Percentiles rank a stretch among this genome's conserved stretches.
Conservation (phyloP, 2,888 invertebrate genomes). For the Apamea crenata region DNA sequence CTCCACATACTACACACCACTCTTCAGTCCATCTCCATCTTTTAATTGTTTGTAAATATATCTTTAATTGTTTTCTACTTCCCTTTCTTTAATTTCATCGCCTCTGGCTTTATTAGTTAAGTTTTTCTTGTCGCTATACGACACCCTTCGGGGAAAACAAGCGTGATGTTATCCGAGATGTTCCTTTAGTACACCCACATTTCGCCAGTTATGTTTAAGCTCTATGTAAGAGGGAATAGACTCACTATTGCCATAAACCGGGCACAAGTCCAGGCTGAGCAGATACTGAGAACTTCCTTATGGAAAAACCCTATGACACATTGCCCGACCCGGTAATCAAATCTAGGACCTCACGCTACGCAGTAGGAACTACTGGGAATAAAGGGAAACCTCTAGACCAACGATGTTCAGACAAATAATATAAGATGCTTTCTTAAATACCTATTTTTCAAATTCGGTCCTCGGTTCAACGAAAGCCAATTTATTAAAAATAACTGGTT, state of each 20-base stretch:
- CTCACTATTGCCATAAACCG: neutral
- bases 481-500: slow-evolving; percentile 46
- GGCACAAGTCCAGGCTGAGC: neutral
- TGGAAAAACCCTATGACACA: neutral
- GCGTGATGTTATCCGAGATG: too few relatives aligned
- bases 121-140: too few relatives aligned
- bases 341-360: neutral
- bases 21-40: too few relatives aligned
- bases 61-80: too few relatives aligned
- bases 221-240: neutral
- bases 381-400: neutral
- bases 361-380: neutral
- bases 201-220: neutral
- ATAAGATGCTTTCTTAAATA: neutral
- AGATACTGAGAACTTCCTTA: neutral
- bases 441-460: slow-evolving; percentile 23
- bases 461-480: slow-evolving; percentile 20
- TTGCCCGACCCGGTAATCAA: neutral
- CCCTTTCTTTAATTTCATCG: too few relatives aligned
- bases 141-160: too few relatives aligned
- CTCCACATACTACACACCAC: too few relatives aligned
- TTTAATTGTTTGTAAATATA: too few relatives aligned
- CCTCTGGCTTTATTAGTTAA: too few relatives aligned
- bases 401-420: neutral
- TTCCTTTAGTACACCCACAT: neutral